Percentiles rank a stretch among this genome's conserved stretches.
These are phyloP conservation scores for Percopsis omiscomaycus DNA, from an alignment of 2,797 vertebrate genomes.

Conservation along the genomic window DNA sequence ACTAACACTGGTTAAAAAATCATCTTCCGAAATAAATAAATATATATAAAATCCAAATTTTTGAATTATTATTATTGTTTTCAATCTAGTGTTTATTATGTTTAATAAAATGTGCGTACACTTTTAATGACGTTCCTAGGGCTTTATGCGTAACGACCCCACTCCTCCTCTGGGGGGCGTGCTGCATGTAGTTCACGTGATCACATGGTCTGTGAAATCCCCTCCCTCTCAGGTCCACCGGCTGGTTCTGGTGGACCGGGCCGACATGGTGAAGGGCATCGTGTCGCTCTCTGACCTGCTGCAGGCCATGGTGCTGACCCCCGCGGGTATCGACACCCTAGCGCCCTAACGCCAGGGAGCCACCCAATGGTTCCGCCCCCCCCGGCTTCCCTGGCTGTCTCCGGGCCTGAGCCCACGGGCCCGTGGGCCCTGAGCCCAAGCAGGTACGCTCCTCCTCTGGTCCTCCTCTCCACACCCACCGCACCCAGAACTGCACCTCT, in stretches of 20 bases:
- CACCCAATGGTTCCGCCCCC: not conserved
- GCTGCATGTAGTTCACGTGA: no score
- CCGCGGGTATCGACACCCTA: conserved; percentile 91
- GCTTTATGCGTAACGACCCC: no score
- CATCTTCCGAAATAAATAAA: no score
- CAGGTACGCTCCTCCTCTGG: conserved; percentile 42
- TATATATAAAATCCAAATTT: no score
- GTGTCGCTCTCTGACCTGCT: conserved; percentile 96
- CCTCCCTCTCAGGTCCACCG: conserved; percentile 86
- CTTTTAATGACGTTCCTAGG: no score
- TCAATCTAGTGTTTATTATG: no score
- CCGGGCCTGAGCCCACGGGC: conserved; percentile 14
- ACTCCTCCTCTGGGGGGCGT: no score
- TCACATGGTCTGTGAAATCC: no score
- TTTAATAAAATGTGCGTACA: no score
- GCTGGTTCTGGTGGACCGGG: conserved; percentile 91
- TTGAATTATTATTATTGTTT: no score
- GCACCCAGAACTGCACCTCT: not conserved
- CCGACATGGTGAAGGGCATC: conserved; percentile 84
- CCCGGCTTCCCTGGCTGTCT: conserved; percentile 3
- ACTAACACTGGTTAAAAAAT: no score
- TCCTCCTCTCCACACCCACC: not conserved
- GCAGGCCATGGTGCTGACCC: conserved; percentile 91
- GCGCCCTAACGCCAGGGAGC: conserved; percentile 73
- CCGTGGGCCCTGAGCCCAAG: conserved; percentile 1